Percentiles rank a stretch among this genome's conserved stretches.
phyloP scores from a whole-genome alignment of 2,888 invertebrate species.

The Theristus sp. region DNA sequence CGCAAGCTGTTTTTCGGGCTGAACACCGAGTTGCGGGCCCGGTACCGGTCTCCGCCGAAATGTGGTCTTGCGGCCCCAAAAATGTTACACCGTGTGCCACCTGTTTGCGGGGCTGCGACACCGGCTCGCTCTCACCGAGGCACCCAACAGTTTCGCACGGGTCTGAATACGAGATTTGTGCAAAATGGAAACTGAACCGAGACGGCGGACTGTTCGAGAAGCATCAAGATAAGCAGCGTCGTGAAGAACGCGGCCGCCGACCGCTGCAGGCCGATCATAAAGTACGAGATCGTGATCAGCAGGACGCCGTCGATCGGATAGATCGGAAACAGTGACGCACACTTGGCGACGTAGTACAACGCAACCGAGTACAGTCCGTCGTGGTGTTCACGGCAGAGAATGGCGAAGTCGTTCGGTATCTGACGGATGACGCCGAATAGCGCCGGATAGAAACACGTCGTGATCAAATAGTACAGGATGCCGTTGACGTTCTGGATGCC shows the following conservation, averaged over 20 bases:
- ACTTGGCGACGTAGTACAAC: conserved; percentile 18
- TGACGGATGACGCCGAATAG: conserved; percentile 65
- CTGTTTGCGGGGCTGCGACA: too few species aligned
- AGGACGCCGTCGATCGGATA: conserved; percentile 47
- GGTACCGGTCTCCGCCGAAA: too few species aligned
- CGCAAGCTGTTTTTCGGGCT: too few species aligned
- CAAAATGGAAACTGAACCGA: too few species aligned
- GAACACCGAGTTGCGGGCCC: too few species aligned
- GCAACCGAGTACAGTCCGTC: conserved; percentile 67
- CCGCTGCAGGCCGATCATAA: conserved; percentile 44
- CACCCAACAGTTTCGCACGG: too few species aligned
- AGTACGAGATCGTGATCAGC: conserved; percentile 53
- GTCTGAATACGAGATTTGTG: too few species aligned
- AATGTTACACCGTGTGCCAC: too few species aligned
- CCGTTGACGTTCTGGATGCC: conserved; percentile 85
- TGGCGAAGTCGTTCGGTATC: conserved; percentile 64
- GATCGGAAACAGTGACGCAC: conserved; percentile 43
- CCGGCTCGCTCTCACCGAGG: too few species aligned
- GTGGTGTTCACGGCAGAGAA: conserved; percentile 65
- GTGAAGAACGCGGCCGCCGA: conserved; percentile 2
- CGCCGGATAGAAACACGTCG: conserved; percentile 78
- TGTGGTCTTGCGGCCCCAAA: too few species aligned
- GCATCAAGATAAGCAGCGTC: neutral
- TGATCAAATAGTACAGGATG: conserved; percentile 63
- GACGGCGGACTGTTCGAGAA: conserved; percentile 4